Conservation (phyloP, 1,140 invertebrate genomes). For the Pogonus chalceus region DNA sequence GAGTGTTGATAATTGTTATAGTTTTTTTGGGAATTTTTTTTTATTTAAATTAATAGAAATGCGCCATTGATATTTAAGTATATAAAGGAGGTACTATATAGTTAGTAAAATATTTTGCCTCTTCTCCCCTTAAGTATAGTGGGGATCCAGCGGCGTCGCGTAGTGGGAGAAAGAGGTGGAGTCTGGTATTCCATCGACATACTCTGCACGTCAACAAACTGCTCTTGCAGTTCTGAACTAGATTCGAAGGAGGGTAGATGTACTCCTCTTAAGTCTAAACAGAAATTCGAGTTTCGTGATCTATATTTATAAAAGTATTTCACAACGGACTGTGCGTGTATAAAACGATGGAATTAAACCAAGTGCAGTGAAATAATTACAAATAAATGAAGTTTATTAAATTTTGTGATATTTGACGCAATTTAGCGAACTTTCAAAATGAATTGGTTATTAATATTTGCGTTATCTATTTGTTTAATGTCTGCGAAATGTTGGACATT, state of each 20-base stretch:
- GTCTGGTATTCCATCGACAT: not conserved
- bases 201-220: not conserved
- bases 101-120: not conserved
- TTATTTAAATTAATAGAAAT: too few species aligned
- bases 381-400: constrained; percentile 1
- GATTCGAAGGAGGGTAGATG: not conserved
- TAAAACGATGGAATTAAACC: not conserved
- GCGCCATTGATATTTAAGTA: not conserved
- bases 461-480: constrained; percentile 18
- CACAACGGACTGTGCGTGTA: not conserved
- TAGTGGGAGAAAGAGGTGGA: not conserved
- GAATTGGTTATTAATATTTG: constrained; percentile 12
- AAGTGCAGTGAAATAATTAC: not conserved
- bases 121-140: not conserved
- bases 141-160: not conserved
- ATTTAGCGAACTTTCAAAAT: not conserved
- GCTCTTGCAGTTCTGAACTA: not conserved
- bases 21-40: too few species aligned
- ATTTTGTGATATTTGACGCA: not conserved
- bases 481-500: constrained; percentile 24
- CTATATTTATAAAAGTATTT: not conserved
- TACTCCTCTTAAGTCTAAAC: not conserved
- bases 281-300: not conserved
- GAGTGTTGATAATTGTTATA: not conserved
- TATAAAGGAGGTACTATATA: not conserved